Evolutionary conservation across 2,113 vertebrate genomes (phyloP), one percentile per base, ranked within the genome.

Genomic region (Anser brachyrhynchus): DNA sequence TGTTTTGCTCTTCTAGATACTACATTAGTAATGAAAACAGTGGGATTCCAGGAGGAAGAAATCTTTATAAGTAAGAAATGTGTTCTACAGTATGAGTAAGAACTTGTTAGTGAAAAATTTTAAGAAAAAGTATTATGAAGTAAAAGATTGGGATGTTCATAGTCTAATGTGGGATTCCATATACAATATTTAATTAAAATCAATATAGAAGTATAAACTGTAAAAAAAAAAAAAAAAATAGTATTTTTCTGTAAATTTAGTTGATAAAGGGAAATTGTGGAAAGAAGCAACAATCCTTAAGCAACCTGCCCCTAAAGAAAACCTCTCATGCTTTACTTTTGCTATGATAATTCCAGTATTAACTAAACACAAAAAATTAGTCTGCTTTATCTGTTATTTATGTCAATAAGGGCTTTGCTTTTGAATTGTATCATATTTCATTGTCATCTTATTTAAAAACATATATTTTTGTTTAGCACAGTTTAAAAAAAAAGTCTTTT

Each of bases 1-100:
- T 97, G 37, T 88, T 93, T 97, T 97, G 71, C 66, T 97, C 90
- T 95, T 81, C 77, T 95, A 99, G 99, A 95, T 99, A 99, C 97
- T 99, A 98, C 96, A 98, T 99, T 77, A 99, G 99, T 96, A 99
- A 99, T 96, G 98, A 99, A 96, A 65, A 99, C 33, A 31, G 92
- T 91, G 97, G 54, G 83, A 97, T 35, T 77, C 99, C 99, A 67
- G 98, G 98, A 84, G 98, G 98, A 97, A 98, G 99, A 98, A 98
- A 99, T 84, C 97, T 99, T 87, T 99, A 99, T 97, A 99, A 98
- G 99, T 99, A 98, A 99, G 98, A 59, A 25, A 2, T 18, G 74
- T 66, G 74, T 71, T 39, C 41, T 70, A 8, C 31, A 10, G 1
- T 76, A 35, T 13, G 8, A 69, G 21, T 86, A 59, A 80, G 74